Evolutionary conservation across 2,797 vertebrate species (phyloP).

Genomic region (Ctenopoma kingsleyae): DNA sequence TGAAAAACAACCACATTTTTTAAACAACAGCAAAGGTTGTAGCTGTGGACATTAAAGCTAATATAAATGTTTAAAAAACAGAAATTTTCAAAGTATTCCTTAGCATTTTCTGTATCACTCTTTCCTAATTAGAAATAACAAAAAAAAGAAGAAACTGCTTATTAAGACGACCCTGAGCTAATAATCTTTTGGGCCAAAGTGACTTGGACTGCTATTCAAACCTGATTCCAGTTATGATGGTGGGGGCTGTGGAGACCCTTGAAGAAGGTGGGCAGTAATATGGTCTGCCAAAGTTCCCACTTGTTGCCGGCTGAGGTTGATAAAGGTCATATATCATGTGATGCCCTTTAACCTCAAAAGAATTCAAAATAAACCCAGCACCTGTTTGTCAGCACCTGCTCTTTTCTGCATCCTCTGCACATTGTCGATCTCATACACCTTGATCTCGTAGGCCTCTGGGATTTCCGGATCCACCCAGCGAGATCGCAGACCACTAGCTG

Average conservation of each 20-base stretch:
- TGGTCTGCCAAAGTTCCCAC: background rate
- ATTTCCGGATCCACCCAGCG: slow-evolving; percentile 91
- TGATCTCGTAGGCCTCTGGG: slow-evolving; percentile 94
- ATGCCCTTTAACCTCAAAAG: slow-evolving; percentile 54
- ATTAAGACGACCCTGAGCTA: too few relatives aligned
- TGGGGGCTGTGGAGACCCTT: background rate
- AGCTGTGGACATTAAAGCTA: too few relatives aligned
- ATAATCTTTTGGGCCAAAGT: too few relatives aligned
- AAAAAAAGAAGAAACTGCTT: too few relatives aligned
- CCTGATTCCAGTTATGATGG: background rate
- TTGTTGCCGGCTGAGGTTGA: slow-evolving; percentile 28
- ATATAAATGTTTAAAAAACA: too few relatives aligned
- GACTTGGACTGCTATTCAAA: too few relatives aligned
- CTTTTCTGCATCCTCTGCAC: slow-evolving; percentile 91
- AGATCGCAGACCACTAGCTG: slow-evolving; percentile 82
- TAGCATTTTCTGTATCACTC: too few relatives aligned
- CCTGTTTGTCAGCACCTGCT: slow-evolving; percentile 88
- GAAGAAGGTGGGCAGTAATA: background rate
- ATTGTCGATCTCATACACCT: slow-evolving; percentile 96
- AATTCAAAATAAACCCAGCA: slow-evolving; percentile 73
- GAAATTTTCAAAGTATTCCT: too few relatives aligned
- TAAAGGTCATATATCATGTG: slow-evolving; percentile 37
- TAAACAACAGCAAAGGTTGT: background rate
- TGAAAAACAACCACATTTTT: background rate
- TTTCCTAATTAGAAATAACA: too few relatives aligned